These are phyloP conservation scores for Choreutis nemorana DNA, from an alignment of 2,888 invertebrate genomes.

Conservation along the genomic window DNA sequence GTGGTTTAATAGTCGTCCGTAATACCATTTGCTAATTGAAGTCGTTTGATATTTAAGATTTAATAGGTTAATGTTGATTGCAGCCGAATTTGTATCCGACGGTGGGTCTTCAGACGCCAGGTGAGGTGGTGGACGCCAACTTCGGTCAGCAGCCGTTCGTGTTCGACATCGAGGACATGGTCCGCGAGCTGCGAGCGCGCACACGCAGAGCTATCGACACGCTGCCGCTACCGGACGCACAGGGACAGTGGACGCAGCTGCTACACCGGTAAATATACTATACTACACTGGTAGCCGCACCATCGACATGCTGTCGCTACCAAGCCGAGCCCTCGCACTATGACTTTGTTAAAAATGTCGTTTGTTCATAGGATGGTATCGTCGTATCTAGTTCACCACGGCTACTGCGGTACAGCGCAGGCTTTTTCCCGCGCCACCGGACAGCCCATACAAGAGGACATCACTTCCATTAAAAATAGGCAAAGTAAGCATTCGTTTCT, in stretches of 20 bases:
- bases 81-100: constrained; percentile 97
- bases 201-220: constrained; percentile 86
- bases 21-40: no score
- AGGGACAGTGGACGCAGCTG: constrained; percentile 92
- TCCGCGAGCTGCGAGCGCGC: constrained; percentile 87
- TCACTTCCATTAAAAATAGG: constrained; percentile 93
- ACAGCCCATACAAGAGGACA: constrained; percentile 90
- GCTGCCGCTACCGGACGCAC: constrained; percentile 85
- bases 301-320: not conserved
- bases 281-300: not conserved
- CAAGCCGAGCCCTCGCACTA: not conserved
- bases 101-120: constrained; percentile 97
- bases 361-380: constrained; percentile 84
- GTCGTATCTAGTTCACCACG: constrained; percentile 97
- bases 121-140: constrained; percentile 98
- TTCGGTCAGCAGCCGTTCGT: constrained; percentile 98
- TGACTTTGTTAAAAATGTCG: not conserved
- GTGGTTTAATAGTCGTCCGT: no score
- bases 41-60: no score
- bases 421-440: constrained; percentile 92
- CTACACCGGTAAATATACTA: constrained; percentile 81
- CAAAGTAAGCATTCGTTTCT: constrained; percentile 74
- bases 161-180: constrained; percentile 97
- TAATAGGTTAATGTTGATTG: no score
- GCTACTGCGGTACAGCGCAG: constrained; percentile 96